Base-by-base conservation (phyloP, 53 echinoderm and acorn worm species). In the Holothuria leucospilota region DNA sequence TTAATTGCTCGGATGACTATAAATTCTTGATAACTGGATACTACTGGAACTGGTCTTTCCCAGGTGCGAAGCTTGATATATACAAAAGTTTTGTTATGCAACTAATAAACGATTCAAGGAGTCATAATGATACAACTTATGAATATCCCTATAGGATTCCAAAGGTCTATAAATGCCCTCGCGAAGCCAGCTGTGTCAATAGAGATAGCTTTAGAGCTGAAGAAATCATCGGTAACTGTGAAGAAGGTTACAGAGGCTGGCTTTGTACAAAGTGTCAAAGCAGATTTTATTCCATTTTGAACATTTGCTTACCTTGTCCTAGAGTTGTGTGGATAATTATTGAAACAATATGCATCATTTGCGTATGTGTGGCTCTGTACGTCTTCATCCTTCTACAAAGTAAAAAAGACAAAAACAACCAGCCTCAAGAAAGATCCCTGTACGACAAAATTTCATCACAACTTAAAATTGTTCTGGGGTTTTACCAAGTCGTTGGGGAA, bases 1-100 rank as follows among this genome's bases (percentile, higher is more conserved):
- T 78, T 26, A 51, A 78, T 26, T 78, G 78, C 29, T 24, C 78
- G 6, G 6, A 56, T 3, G 78, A 78, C 51, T 78, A 53, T 29
- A 26, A 53, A 26, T 2, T 0, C 4, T 58, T 78, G 18, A 21
- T 6, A 24, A 11, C 11, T 23, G 78, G 78, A 23, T 78, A 78
- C 25, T 78, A 78, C 28, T 78, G 78, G 78, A 78, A 78, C 28
- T 78, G 78, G 78, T 20, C 56, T 0, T 70, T 70, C 13, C 70
- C 70, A 18, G 27, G 20, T 53, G 28, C 78, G 6, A 13, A 78
- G 5, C 16, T 78, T 5, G 10, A 8, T 10, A 16, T 12, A 5
- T 78, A 78, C 25, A 13, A n/a, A 12, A n/a, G 10, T 6, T 78
- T 78, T 27, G 78, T 78, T 6, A 5, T 10, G 10, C 51, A 78